Conservation (phyloP, 2,113 vertebrate genomes). For the Poicephalus meyeri region DNA sequence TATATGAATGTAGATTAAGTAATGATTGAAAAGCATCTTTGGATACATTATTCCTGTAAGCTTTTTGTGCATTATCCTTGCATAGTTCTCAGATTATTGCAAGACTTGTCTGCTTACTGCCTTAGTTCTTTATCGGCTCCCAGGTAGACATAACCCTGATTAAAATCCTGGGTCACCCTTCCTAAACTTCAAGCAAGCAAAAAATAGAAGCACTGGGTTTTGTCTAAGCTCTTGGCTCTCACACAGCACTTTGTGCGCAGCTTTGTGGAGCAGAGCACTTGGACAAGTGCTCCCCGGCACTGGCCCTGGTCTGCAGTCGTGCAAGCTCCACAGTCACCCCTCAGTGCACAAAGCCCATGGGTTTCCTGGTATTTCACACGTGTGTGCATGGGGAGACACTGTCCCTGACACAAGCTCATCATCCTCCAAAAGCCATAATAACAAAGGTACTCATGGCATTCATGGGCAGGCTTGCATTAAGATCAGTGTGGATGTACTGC, state of each 20-base stretch:
- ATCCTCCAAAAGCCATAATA: rapidly evolving
- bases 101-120: neutral
- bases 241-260: neutral
- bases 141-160: neutral
- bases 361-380: neutral
- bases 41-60: neutral
- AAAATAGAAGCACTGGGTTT: neutral
- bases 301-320: rapidly evolving
- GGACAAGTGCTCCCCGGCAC: rapidly evolving
- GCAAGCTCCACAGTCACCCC: neutral
- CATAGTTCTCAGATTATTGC: neutral
- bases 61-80: neutral
- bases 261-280: rapidly evolving
- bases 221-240: neutral
- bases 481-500: rapidly evolving
- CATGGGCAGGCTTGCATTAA: neutral
- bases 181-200: neutral
- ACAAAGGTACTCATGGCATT: neutral
- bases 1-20: neutral
- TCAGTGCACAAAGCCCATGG: rapidly evolving
- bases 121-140: neutral
- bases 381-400: rapidly evolving
- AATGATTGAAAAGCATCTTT: neutral
- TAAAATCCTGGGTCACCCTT: neutral
- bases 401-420: too few species aligned